Percentiles rank a stretch among this genome's conserved stretches.
These are phyloP conservation scores for Cylas formicarius DNA, from an alignment of 1,140 invertebrate species.

Conservation along the genomic window DNA sequence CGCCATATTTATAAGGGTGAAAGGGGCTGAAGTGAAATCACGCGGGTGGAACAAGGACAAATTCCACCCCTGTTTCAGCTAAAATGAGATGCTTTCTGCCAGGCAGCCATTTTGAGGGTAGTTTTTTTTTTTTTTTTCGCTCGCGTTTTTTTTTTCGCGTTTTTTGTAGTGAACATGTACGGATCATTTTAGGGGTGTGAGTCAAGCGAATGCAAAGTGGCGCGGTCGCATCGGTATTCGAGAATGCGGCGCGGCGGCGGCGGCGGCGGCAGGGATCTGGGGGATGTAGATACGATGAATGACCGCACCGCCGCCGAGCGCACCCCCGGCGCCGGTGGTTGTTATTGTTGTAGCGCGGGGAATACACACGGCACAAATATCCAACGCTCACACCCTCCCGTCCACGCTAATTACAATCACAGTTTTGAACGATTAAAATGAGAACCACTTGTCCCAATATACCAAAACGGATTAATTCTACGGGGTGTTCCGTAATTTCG, in stretches of 20 bases:
- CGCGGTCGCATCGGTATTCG: slow-evolving; percentile 14
- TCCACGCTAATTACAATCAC: too few species aligned
- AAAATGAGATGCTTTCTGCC: slow-evolving; percentile 44
- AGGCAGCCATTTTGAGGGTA: slow-evolving; percentile 45
- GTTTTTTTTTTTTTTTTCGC: slow-evolving; percentile 39
- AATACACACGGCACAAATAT: too few species aligned
- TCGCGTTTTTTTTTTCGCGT: slow-evolving; percentile 14
- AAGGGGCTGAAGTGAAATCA: slow-evolving; percentile 42
- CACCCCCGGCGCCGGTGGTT: too few species aligned
- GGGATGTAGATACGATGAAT: slow-evolving; percentile 3
- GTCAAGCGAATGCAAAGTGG: slow-evolving; percentile 34
- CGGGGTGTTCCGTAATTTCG: too few species aligned
- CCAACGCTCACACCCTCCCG: too few species aligned
- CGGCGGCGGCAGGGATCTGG: slow-evolving; percentile 11
- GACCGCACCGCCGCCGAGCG: too few species aligned
- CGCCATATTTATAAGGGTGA: slow-evolving; percentile 45
- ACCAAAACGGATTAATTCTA: too few species aligned
- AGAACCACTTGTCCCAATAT: too few species aligned
- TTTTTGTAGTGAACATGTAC: slow-evolving; percentile 39
- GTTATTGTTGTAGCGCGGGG: too few species aligned
- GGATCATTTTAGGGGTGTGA: slow-evolving; percentile 39
- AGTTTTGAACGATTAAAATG: too few species aligned
- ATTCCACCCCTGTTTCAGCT: slow-evolving; percentile 41
- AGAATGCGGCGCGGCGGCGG: slow-evolving; percentile 13
- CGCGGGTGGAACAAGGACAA: slow-evolving; percentile 42